Base-by-base conservation (phyloP, 2,888 invertebrate genomes). In the Digitonthophagus gazella region DNA sequence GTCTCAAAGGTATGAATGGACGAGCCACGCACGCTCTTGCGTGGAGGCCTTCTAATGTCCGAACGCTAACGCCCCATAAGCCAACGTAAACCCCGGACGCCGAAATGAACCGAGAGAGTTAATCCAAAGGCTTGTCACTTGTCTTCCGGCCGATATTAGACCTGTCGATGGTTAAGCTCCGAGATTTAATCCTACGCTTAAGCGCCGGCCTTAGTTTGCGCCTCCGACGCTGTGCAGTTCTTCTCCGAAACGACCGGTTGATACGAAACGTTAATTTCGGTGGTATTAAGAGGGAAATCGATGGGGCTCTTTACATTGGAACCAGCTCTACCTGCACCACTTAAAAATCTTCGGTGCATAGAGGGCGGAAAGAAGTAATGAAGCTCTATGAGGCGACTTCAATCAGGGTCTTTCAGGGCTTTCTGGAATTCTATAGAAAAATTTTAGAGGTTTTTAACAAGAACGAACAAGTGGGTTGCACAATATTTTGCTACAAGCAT, bases 121-220 rank as follows among this genome's bases (percentile, higher is more conserved):
- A 75, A 75, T 75, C 75, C 75, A 71, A 65, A 65, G 70, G 71
- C 75, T 75, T 75, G 74, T 75, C 75, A 74, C 73, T 75, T 75
- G 75, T 75, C 75, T 74, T 65, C 69, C 65, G 63, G 61, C 73
- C 74, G 70, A 75, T 75, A 75, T 75, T 74, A 74, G 71, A 73
- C 71, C 73, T 72, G 71, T 70, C 68, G 69, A 72, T 71, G 72
- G 69, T 71, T 72, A 72, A 71, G 71, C 66, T 67, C 28, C 66
- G 68, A 61, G 61, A 61, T 61, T 61, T 61, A 61, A 61, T 61
- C 61, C 61, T 14, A 19, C 61, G 18, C 61, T 61, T 61, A 61
- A 61, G 61, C 19, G 18, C 20, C 18, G 18, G n/a, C 18, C n/a
- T 61, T 61, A 19, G 18, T 61, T 61, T 19, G 15, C 19, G 15